Evolutionary conservation across 2,113 vertebrate genomes (phyloP), one percentile per base, ranked within the genome.

Genomic region (Rousettus leschenaultii): DNA sequence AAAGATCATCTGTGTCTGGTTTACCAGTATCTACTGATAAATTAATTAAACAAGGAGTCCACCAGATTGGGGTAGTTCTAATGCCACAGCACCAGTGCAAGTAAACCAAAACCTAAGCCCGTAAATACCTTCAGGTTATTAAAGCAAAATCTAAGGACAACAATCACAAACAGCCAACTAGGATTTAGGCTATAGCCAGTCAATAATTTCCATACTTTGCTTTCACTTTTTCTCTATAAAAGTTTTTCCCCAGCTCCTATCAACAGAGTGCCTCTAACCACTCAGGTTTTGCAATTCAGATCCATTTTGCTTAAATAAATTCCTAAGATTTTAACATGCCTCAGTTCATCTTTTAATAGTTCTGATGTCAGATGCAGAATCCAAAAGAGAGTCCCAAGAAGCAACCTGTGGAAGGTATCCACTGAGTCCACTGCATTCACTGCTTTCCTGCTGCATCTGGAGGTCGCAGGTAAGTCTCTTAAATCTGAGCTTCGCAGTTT

Each of bases 11-110:
- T n/a, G 45, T 33, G 14, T 73, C 55, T 48, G 35, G 82, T 53
- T 45, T 93, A n/a, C 40, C 53, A 24, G 26, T 24, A 84, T 43
- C 83, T 84, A 71, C 35, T 33, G 11, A 35, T 59, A 57, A 45
- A 68, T 73, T 22, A 79, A 26, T 79, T 38, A 48, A 63, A 18
- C 66, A 84, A 51, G 68, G 26, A 13, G n/a, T 6, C n/a, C n/a
- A 5, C 63, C 35, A 51, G 33, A 33, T 21, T 24, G n/a, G 19
- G 21, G 63, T 18, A 48, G n/a, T 57, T 84, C 55, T n/a, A 53
- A 9, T 0, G 43, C 13, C 3, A 3, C 6, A 24, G 19, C 4
- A 0, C 35, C 26, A 74, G 48, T 0, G 26, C 15, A 13, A 74
- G 57, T 59, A 55, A 65, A 92, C 43, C 79, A 33, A n/a, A 65